Base-by-base conservation (phyloP, 2,888 invertebrate species). In the Phyllotreta cruciferae region DNA sequence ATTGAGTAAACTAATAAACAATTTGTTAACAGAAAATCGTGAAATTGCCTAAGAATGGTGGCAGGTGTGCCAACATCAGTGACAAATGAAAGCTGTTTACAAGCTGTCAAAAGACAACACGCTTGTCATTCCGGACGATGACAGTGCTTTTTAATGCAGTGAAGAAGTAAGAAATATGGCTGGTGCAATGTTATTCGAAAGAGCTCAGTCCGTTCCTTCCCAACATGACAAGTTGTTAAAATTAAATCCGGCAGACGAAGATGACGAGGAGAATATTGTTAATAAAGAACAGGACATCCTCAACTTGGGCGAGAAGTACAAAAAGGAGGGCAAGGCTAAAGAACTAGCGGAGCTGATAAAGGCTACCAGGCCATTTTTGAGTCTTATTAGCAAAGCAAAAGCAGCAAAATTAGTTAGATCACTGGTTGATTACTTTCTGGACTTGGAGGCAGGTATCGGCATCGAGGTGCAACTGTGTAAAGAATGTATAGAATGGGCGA, bases 401-500 rank as follows among this genome's bases (percentile, higher is more conserved):
- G 99, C 99, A 56, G 98, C 98, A 0, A 99, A 99, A 83, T 84
- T 99, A 75, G 98, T 99, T 6, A 88, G 98, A 69, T 93, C 95
- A 14, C 85, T 99, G 73, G 98, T 99, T 8, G 99, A 99, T 81
- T 90, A 96, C 84, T 99, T 99, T 82, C 84, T 99, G 73, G 98
- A 97, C 80, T 88, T 99, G 83, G 97, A 98, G 81, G 96, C 96
- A 68, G 94, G 92, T 54, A 96, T 96, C 69, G 98, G 98, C 56
- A 94, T 94, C 68, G 97, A 97, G 85, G 92, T 92, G 57, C 91
- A 94, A 82, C 83, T 95, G 66, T 94, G 94, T 82, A 93, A 93
- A 84, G 98, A 99, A 83, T 98, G 98, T 83, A 99, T 99, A 83
- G 95, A 97, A 83, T 99, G 99, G 99, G 97, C 99, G 36, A 96